phyloP scores from a whole-genome alignment of 2,797 vertebrate genomes.

The Petrocephalus schoutedeni region DNA sequence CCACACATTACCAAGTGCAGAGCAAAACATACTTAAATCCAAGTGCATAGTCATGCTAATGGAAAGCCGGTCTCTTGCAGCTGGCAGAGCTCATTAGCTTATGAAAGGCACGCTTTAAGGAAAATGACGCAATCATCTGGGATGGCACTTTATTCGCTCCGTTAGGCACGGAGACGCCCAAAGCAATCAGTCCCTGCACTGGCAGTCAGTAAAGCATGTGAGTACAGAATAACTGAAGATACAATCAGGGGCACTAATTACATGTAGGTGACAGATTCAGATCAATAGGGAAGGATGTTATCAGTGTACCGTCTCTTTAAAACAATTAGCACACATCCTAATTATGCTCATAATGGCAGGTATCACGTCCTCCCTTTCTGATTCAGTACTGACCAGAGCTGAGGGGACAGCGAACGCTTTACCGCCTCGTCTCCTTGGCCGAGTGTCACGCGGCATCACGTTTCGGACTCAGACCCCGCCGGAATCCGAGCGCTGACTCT shows the following conservation, averaged over 20 bases:
- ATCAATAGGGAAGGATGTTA: background rate
- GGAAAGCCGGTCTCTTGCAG: background rate
- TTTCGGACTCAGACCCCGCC: background rate
- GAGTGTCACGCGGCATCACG: background rate
- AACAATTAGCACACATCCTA: background rate
- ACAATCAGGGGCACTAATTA: background rate
- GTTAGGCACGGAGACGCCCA: background rate
- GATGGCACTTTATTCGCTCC: background rate
- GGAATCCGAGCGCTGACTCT: background rate
- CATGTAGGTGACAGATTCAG: background rate
- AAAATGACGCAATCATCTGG: background rate
- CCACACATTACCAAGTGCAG: background rate
- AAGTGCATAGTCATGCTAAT: background rate
- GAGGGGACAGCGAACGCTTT: background rate
- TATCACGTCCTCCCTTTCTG: background rate
- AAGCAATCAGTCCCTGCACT: background rate
- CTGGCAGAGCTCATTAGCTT: background rate
- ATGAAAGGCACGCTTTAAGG: background rate
- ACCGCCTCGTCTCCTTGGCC: background rate
- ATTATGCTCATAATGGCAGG: background rate
- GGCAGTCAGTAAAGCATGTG: background rate
- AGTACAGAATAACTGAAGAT: background rate
- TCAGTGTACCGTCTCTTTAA: background rate
- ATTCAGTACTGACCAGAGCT: background rate
- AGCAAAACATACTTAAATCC: background rate